phyloP scores from a whole-genome alignment of 2,797 vertebrate species.

The Xenops minutus region DNA sequence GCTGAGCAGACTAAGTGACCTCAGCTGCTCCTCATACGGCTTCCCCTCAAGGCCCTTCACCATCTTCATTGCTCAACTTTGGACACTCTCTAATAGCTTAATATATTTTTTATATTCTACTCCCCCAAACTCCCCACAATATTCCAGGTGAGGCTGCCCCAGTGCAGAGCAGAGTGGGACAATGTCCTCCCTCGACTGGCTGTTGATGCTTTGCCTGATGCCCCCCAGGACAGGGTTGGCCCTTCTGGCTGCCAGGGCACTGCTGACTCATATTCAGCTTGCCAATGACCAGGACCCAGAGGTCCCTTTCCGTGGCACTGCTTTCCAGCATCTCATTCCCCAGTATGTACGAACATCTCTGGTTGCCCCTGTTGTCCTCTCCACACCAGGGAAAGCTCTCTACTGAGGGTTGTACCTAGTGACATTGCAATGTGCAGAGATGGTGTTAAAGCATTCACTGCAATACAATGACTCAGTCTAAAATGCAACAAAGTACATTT shows the following conservation, averaged over 20 bases:
- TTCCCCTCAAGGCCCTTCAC: background rate
- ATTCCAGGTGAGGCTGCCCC: background rate
- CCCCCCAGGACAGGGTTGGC: background rate
- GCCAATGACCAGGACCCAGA: background rate
- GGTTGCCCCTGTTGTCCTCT: background rate
- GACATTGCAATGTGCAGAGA: background rate
- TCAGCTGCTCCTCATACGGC: background rate
- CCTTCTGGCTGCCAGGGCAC: background rate
- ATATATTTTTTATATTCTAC: background rate
- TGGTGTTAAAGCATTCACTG: background rate
- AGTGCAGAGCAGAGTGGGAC: background rate
- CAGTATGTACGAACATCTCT: background rate
- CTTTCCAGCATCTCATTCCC: background rate
- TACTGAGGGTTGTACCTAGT: rapidly evolving
- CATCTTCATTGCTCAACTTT: background rate
- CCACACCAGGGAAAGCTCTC: background rate
- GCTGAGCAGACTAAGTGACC: background rate
- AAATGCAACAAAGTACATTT: background rate
- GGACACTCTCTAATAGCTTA: background rate
- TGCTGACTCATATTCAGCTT: background rate
- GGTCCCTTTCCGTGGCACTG: background rate
- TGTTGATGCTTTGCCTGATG: background rate
- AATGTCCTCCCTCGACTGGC: background rate
- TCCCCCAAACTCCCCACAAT: background rate
- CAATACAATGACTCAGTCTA: background rate